Evolutionary conservation across 2,797 vertebrate species (phyloP).

Genomic region (Poliocrania exsul): DNA sequence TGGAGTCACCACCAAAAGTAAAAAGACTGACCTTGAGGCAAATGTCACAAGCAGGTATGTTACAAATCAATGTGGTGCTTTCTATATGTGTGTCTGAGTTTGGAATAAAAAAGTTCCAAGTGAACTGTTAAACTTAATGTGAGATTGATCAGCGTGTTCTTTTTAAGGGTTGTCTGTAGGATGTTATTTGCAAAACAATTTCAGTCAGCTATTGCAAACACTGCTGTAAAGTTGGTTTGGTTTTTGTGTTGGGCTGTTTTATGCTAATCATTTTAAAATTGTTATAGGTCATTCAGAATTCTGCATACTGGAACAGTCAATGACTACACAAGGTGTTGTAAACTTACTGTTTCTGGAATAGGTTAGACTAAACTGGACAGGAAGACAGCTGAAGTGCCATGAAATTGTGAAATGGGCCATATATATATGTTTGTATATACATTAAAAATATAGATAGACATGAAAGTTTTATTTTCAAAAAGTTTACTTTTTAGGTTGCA

Average conservation of each 20-base stretch:
- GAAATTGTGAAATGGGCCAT: background rate
- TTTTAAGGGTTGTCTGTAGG: background rate
- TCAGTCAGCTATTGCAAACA: background rate
- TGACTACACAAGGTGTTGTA: background rate
- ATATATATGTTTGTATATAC: background rate
- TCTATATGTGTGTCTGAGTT: background rate
- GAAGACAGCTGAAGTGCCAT: background rate
- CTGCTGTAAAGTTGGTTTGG: background rate
- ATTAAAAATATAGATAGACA: background rate
- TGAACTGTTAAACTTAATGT: background rate
- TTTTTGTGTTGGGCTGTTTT: background rate
- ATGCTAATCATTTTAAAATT: background rate
- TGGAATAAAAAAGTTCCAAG: background rate
- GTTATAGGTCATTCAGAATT: conserved; percentile 19
- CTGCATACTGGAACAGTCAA: background rate
- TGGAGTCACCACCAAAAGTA: conserved; percentile 73
- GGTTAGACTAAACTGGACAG: background rate
- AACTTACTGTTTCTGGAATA: background rate
- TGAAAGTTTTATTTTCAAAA: background rate
- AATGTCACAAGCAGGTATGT: conserved; percentile 68
- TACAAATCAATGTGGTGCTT: background rate
- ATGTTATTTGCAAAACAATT: background rate
- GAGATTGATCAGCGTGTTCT: background rate
- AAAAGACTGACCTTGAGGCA: conserved; percentile 66
- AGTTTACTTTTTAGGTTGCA: background rate